Evolutionary conservation across 1,140 invertebrate genomes (phyloP).

Genomic region (Dinothrombium tinctorium): DNA sequence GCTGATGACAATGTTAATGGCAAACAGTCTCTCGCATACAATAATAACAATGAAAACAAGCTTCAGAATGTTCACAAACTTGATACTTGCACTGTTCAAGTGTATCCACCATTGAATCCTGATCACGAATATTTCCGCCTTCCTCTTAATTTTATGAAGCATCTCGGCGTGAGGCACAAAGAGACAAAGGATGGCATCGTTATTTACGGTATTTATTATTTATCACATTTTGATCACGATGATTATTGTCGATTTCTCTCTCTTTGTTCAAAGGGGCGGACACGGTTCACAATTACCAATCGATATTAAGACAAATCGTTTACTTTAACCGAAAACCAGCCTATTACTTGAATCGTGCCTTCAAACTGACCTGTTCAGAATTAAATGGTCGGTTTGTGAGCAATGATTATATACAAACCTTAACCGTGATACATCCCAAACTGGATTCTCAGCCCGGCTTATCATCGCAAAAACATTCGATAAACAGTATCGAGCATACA

Average conservation of each 20-base stretch:
- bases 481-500: neutral
- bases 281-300: conserved; percentile 57
- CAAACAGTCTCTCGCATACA: neutral
- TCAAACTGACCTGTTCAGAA: conserved; percentile 78
- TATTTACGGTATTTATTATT: conserved; percentile 31
- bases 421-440: conserved; percentile 48
- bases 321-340: conserved; percentile 83
- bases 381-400: conserved; percentile 72
- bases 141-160: conserved; percentile 42
- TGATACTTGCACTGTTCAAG: conserved; percentile 68
- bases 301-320: conserved; percentile 37
- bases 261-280: conserved; percentile 34
- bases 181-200: conserved; percentile 57
- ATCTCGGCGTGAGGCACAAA: conserved; percentile 45
- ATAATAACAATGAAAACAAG: conserved; percentile 1
- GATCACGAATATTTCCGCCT: conserved; percentile 67
- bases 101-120: conserved; percentile 77
- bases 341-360: conserved; percentile 75
- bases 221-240: neutral
- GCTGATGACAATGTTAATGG: conserved; percentile 16
- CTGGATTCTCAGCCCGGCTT: neutral
- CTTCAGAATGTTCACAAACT: conserved; percentile 25
- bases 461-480: neutral
- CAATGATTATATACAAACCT: conserved; percentile 74
- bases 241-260: neutral